Evolutionary conservation across 2,113 vertebrate genomes (phyloP).

Genomic region (Polyodon spathula): DNA sequence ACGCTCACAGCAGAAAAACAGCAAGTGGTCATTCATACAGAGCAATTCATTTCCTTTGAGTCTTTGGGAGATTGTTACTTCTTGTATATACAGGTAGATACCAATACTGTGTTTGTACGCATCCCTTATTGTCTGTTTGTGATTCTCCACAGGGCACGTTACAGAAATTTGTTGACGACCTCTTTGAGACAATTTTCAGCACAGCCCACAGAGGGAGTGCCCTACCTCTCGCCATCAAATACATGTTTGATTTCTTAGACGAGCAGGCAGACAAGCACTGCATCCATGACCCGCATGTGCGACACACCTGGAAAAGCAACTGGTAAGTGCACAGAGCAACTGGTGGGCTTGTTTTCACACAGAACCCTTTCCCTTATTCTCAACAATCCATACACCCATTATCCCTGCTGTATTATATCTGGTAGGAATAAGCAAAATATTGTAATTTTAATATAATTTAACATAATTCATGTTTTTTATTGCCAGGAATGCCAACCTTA

Average conservation of each 20-base stretch:
- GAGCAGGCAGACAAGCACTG: constrained; percentile 94
- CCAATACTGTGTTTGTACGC: not conserved
- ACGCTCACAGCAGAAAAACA: too few species aligned
- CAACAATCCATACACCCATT: too few species aligned
- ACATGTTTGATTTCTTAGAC: constrained; percentile 98
- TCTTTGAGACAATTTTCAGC: constrained; percentile 98
- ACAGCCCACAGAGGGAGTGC: constrained; percentile 92
- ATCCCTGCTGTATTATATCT: too few species aligned
- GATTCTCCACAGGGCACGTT: constrained; percentile 71
- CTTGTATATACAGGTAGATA: too few species aligned
- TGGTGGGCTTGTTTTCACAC: too few species aligned
- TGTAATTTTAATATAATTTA: too few species aligned
- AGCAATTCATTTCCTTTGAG: too few species aligned
- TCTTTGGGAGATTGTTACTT: not conserved
- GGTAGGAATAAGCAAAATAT: too few species aligned
- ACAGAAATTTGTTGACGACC: constrained; percentile 96
- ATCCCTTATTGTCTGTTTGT: not conserved
- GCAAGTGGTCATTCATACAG: too few species aligned
- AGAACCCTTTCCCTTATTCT: too few species aligned
- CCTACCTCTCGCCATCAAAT: constrained; percentile 93
- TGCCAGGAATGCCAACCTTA: too few species aligned
- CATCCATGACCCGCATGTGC: constrained; percentile 91
- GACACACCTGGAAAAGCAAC: constrained; percentile 99
- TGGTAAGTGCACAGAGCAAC: constrained; percentile 71
- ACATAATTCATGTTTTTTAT: too few species aligned